These are phyloP conservation scores for Cavia aperea DNA, from an alignment of 2,113 vertebrate species.

Conservation along the genomic window DNA sequence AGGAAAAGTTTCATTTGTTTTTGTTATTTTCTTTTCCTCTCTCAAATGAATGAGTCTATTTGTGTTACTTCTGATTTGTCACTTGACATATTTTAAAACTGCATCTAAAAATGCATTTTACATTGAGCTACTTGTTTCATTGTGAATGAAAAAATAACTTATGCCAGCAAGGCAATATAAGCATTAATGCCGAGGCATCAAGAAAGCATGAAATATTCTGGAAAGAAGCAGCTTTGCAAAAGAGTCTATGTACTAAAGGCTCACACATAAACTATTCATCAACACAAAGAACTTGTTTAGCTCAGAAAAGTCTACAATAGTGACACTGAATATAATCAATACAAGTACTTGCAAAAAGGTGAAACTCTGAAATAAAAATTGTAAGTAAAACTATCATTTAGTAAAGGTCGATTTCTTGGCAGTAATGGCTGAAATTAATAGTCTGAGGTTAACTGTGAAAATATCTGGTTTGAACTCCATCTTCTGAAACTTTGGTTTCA, in stretches of 20 bases:
- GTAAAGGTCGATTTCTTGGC: constrained; percentile 4
- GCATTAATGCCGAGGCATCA: background rate
- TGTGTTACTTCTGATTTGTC: background rate
- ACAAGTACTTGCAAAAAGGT: background rate
- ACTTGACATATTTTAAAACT: constrained; percentile 6
- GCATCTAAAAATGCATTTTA: background rate
- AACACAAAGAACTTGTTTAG: background rate
- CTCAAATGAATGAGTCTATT: background rate
- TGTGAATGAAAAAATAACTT: background rate
- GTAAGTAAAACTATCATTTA: background rate
- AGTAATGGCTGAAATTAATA: constrained; percentile 8
- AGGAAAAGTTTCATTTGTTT: background rate
- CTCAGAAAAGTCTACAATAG: background rate
- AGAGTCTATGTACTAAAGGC: background rate
- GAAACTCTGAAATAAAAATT: background rate
- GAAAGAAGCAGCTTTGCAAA: background rate
- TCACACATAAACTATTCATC: background rate
- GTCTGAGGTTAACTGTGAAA: background rate
- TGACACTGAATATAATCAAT: background rate
- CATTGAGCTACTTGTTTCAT: background rate
- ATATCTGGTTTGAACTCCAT: background rate
- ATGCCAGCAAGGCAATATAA: background rate
- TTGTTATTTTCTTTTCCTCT: too few species aligned
- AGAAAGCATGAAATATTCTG: background rate
- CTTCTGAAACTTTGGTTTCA: background rate